These are phyloP conservation scores for Mus caroli DNA, from an alignment of 2,797 vertebrate genomes.

Conservation along the genomic window DNA sequence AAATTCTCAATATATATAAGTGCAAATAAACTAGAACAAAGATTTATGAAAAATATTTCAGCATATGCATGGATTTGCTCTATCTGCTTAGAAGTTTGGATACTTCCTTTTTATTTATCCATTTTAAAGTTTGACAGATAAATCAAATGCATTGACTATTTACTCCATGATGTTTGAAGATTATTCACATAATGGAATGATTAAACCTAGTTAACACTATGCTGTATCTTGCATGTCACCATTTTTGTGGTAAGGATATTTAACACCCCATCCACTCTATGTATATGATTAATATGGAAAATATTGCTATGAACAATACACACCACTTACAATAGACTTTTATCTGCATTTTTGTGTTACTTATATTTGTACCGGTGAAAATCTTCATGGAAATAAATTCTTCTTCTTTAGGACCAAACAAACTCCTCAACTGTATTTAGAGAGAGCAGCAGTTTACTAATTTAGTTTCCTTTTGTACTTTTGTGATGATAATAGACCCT, in stretches of 20 bases:
- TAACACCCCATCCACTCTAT: background rate
- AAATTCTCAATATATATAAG: background rate
- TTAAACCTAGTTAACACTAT: background rate
- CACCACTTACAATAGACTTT: background rate
- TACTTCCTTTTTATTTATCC: background rate
- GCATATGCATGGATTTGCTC: background rate
- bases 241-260: background rate
- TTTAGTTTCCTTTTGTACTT: constrained; percentile 7
- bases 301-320: background rate
- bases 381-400: background rate
- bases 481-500: constrained; percentile 1
- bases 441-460: background rate
- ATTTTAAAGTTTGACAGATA: background rate
- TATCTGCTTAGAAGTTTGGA: background rate
- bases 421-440: constrained; percentile 19
- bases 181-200: background rate
- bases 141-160: background rate
- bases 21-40: background rate
- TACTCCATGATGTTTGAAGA: background rate
- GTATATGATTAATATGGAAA: background rate
- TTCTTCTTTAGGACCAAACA: background rate
- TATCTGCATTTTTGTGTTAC: constrained; percentile 39
- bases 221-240: background rate
- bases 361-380: constrained; percentile 17
- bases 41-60: constrained; percentile 4